phyloP scores from a whole-genome alignment of 2,797 vertebrate genomes.

The Anniella stebbinsi region DNA sequence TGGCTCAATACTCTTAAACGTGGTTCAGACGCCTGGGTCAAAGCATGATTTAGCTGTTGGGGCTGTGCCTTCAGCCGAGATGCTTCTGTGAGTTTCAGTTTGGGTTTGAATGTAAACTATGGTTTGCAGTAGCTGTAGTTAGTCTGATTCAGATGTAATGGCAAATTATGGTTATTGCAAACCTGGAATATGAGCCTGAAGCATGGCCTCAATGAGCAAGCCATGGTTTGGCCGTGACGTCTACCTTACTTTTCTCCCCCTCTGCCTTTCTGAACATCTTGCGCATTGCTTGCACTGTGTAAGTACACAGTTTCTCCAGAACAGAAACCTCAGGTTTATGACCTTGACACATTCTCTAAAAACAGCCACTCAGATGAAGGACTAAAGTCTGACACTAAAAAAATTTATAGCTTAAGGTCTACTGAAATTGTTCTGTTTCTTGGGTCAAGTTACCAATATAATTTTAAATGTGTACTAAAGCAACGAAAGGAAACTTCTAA shows the following conservation, averaged over 20 bases:
- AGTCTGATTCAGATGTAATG: not conserved
- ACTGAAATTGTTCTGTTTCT: not conserved
- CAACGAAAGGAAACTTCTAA: not conserved
- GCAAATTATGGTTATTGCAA: not conserved
- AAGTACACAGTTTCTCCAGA: not conserved
- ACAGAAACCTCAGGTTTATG: not conserved
- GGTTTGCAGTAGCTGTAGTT: not conserved
- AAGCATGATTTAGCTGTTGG: not conserved
- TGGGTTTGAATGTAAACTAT: not conserved
- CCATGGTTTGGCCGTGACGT: not conserved
- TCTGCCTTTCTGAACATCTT: not conserved
- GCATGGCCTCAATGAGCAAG: not conserved
- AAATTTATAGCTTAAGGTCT: constrained; percentile 1
- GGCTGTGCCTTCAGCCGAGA: not conserved
- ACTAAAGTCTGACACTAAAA: not conserved
- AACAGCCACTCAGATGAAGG: not conserved
- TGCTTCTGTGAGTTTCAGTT: not conserved
- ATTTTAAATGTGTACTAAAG: constrained; percentile 23
- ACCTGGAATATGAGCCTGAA: not conserved
- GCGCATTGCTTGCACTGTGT: not conserved
- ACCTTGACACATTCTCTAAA: constrained; percentile 5
- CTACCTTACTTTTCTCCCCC: too few relatives aligned
- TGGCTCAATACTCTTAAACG: too few relatives aligned
- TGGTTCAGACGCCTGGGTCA: not conserved
- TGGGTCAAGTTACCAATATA: not conserved